Base-by-base conservation (phyloP, 2,113 vertebrate genomes). In the Tinamus guttatus region DNA sequence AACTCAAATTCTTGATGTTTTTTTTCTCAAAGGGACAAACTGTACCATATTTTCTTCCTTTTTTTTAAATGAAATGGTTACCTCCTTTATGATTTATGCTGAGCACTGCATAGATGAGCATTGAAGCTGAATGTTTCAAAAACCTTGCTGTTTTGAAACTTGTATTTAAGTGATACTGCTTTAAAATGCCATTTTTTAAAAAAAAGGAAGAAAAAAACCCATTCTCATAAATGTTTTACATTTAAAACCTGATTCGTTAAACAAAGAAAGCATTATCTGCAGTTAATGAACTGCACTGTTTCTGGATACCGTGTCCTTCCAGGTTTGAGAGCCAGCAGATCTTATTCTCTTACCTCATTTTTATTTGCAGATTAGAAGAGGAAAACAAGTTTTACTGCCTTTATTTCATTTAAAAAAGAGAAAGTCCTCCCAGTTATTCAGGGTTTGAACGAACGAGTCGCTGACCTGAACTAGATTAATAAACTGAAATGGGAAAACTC, bases 241-340 rank as follows among this genome's bases (percentile, higher is more conserved):
- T 76, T 80, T 93, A n/a, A 71, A 84, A 90, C 75, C 8, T 13
- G 83, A 81, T 87, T 67, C 22, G 27, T 90, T 93, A 90, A 76
- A 81, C 87, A 80, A 90, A 93, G 87, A 7, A 67, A 67, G 51
- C 74, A 71, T 95, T 84, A 93, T 81, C 69, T 95, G 58, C 68
- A 58, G 87, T 38, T 90, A 90, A 81, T 84, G 83, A 93, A 67
- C 79, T 67, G 79, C 80, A 10, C 68, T 87, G 83, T 27, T 80
- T 81, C 63, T 62, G 74, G 79, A n/a, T 76, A 71, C 69, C 40
- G 6, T n/a, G 75, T 87, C 87, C 90, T 87, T 90, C 87, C 93
- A 73, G 58, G 79, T 84, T 83, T 95, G 62, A 93, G 80, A 84
- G 74, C 79, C 76, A 87, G 69, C 69, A 71, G 79, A 81, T 63